Percentiles rank a stretch among this genome's conserved stretches.
Evolutionary conservation across 2,888 invertebrate genomes (phyloP).

Genomic region (Agrypnus murinus): DNA sequence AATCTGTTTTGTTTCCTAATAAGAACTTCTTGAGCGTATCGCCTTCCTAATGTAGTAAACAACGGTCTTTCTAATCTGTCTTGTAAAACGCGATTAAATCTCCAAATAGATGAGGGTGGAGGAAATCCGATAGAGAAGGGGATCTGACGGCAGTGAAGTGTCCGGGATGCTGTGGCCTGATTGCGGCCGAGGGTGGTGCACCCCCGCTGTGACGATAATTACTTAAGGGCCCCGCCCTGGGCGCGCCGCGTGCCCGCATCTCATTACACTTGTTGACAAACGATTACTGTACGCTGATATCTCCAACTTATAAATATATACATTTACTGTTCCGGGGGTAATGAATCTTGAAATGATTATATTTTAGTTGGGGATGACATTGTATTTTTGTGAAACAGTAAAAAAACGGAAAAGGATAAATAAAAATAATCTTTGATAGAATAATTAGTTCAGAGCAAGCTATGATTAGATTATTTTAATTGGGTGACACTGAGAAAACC

Average conservation of each 20-base stretch:
- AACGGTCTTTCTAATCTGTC: slow-evolving; percentile 37
- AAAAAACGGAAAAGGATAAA: too few relatives aligned
- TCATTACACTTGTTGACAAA: slow-evolving; percentile 72
- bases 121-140: neutral
- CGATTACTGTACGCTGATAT: slow-evolving; percentile 62
- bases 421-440: too few relatives aligned
- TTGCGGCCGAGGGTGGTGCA: slow-evolving; percentile 63
- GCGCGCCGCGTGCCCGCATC: slow-evolving; percentile 71
- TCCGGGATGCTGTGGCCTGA: slow-evolving; percentile 57
- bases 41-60: too few relatives aligned
- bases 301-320: slow-evolving; percentile 47
- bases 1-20: too few relatives aligned
- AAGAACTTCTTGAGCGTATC: too few relatives aligned
- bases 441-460: too few relatives aligned
- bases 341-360: slow-evolving; percentile 43
- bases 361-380: too few relatives aligned
- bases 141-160: slow-evolving; percentile 35
- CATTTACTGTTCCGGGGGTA: slow-evolving; percentile 17
- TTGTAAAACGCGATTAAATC: slow-evolving; percentile 23
- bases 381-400: too few relatives aligned
- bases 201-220: slow-evolving; percentile 68
- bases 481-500: too few relatives aligned
- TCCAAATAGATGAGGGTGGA: neutral
- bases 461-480: too few relatives aligned
- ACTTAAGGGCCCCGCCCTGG: slow-evolving; percentile 68